Evolutionary conservation across 1,140 invertebrate genomes (phyloP).

Genomic region (Scaptodrosophila lebanonensis): DNA sequence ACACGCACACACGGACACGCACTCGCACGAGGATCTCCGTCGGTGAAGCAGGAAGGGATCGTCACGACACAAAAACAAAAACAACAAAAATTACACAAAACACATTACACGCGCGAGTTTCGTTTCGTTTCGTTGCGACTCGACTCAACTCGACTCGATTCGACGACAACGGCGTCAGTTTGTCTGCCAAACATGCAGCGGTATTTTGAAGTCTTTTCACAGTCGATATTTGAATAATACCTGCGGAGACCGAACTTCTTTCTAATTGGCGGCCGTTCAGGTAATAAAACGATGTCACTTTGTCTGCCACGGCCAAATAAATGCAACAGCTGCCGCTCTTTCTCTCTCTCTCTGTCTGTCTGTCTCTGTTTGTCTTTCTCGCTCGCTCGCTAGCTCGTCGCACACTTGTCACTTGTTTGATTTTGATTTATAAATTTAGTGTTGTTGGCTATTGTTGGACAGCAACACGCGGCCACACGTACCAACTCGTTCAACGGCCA

Average conservation of each 20-base stretch:
- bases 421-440: neutral
- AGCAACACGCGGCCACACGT: constrained; percentile 34
- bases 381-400: neutral
- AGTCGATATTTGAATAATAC: too few relatives aligned
- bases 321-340: constrained; percentile 63
- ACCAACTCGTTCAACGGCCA: constrained; percentile 66
- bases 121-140: too few relatives aligned
- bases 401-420: neutral
- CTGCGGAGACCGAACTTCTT: too few relatives aligned
- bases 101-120: constrained; percentile 21
- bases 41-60: constrained; percentile 13
- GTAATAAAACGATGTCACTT: too few relatives aligned
- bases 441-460: constrained; percentile 15
- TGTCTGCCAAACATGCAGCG: too few relatives aligned
- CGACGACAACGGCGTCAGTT: constrained; percentile 58
- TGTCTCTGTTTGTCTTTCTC: neutral
- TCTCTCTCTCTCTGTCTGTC: neutral
- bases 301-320: too few relatives aligned
- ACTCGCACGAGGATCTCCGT: constrained; percentile 59
- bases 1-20: constrained; percentile 3
- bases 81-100: constrained; percentile 34
- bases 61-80: constrained; percentile 52
- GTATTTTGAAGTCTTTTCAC: too few relatives aligned
- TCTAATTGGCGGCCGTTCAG: too few relatives aligned
- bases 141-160: too few relatives aligned